These are phyloP conservation scores for Radopholus similis DNA, from an alignment of 1,140 invertebrate genomes.

Conservation along the genomic window DNA sequence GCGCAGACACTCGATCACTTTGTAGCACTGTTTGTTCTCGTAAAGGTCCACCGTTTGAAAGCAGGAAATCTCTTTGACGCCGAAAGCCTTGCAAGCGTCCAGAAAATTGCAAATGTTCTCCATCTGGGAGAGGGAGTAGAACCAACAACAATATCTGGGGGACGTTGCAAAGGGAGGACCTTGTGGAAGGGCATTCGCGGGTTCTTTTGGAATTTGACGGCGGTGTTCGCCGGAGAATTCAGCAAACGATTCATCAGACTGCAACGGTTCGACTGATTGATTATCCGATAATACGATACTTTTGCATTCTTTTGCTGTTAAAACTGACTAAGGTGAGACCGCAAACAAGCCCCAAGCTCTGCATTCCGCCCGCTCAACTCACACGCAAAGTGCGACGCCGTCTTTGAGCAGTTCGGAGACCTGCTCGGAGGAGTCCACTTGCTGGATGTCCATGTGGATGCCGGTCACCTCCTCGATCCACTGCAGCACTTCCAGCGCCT, in stretches of 20 bases:
- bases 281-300: conserved; percentile 20
- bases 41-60: conserved; percentile 71
- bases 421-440: conserved; percentile 62
- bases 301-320: conserved; percentile 8
- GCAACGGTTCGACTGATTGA: conserved; percentile 19
- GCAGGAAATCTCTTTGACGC: conserved; percentile 66
- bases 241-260: conserved; percentile 42
- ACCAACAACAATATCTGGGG: background rate
- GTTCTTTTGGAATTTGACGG: conserved; percentile 46
- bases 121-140: conserved; percentile 61
- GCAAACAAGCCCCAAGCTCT: background rate
- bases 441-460: conserved; percentile 59
- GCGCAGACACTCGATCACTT: conserved; percentile 60
- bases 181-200: conserved; percentile 58
- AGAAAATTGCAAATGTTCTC: conserved; percentile 71
- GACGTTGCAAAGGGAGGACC: conserved; percentile 18
- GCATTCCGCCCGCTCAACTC: conserved; percentile 46
- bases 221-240: background rate
- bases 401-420: conserved; percentile 65
- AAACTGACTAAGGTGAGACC: conserved; percentile 5
- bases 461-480: conserved; percentile 64
- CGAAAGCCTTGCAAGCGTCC: conserved; percentile 66
- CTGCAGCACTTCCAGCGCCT: conserved; percentile 63
- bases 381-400: conserved; percentile 65
- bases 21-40: conserved; percentile 69